A percentile compares a stretch with the other conserved stretches of the same genome.
These are phyloP conservation scores for Prenolepis imparis DNA, from an alignment of 2,888 invertebrate genomes.

Conservation along the genomic window DNA sequence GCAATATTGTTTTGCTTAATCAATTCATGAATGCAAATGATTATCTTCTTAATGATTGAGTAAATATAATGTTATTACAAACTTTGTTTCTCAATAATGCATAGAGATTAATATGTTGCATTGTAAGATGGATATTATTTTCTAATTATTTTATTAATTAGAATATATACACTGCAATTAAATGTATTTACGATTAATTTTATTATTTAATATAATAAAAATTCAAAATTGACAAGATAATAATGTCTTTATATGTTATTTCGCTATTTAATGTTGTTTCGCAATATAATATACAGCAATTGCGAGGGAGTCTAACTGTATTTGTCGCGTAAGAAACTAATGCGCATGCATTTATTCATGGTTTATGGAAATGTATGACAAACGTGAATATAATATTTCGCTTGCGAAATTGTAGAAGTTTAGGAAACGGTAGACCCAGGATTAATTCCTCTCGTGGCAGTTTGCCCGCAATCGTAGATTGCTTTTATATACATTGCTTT, in stretches of 20 bases:
- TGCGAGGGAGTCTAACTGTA: not conserved
- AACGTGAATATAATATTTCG: conserved; percentile 26
- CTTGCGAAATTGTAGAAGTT: conserved; percentile 62
- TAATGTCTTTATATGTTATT: not conserved
- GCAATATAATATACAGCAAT: not conserved
- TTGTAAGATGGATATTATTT: not conserved
- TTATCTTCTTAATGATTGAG: not conserved
- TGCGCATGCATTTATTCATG: conserved; percentile 34
- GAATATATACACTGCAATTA: not conserved
- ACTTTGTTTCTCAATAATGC: no score
- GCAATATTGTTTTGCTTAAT: not conserved
- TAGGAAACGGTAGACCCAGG: conserved; percentile 43
- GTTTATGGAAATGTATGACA: conserved; percentile 33
- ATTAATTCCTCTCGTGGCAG: conserved; percentile 54
- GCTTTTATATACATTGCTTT: not conserved
- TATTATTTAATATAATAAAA: not conserved
- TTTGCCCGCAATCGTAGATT: conserved; percentile 22
- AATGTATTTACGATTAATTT: conserved; percentile 1
- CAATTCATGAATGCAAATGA: not conserved
- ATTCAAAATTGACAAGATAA: not conserved
- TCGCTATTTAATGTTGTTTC: not conserved
- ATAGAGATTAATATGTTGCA: not conserved
- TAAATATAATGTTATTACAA: not conserved
- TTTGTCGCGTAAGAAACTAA: not conserved
- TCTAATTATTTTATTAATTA: not conserved